Evolutionary conservation across 2,113 vertebrate species (phyloP), one percentile per base, ranked within the genome.

Genomic region (Oreochromis tanganicae): DNA sequence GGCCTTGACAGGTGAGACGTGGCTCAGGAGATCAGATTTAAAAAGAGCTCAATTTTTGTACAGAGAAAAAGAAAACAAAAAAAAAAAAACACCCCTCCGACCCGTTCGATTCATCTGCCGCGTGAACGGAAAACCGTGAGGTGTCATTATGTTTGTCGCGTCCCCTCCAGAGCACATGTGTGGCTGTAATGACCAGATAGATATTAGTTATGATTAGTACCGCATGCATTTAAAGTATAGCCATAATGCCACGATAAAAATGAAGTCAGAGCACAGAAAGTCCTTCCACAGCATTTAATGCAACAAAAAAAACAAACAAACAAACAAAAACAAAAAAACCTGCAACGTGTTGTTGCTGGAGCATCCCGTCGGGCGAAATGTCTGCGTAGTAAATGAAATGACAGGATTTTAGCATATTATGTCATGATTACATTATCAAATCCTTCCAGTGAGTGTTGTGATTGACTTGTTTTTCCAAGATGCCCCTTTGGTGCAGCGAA

Each of bases 1-100:
- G 96, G 97, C 95, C 96, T 19, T 21, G 95, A 93, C 92, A 92
- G 96, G 95, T 94, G 97, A 95, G 85, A 84, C 83, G 63, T 38
- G 34, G 92, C 92, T 86, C 46, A 4, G 79, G 43, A 82, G 85
- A 88, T 88, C 83, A 83, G 46, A 84, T 90, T 88, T 79, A 88
- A 91, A 93, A 92, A 94, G 66, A 82, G 89, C 92, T 93, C 84
- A 84, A 38, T 88, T 88, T 66, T 89, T 92, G 81, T 89, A 92
- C 93, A 92, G 91, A 94, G 56, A 89, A 55, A 50, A 83, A 34
- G 19, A 68, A 66, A 38, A 63, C 2, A 36, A 36, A 56, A 14
- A 61, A 36, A 56, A 14, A 61, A 19, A n/a, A 66, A 13, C 61
- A 68, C 61, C 61, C 87, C 13, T 54, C 61, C n/a, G 36, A 86